Evolutionary conservation across 1,140 invertebrate species (phyloP).

Genomic region (Drosophila sp.): DNA sequence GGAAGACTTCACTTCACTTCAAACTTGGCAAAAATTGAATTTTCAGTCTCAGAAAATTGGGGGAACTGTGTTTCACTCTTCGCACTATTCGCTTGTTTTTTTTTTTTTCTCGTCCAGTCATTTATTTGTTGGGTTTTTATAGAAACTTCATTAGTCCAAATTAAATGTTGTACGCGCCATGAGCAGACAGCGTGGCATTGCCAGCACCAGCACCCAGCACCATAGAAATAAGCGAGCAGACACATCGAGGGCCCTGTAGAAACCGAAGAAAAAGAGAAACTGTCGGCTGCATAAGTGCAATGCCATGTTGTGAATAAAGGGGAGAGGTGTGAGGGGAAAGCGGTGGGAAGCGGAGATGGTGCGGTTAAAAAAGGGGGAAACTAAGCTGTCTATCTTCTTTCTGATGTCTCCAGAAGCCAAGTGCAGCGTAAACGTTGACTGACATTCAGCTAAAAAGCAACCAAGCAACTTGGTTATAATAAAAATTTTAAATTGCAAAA

Average conservation of each 20-base stretch:
- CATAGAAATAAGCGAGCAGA: slow-evolving; percentile 8
- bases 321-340: background rate
- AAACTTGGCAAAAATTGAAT: slow-evolving; percentile 52
- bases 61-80: slow-evolving; percentile 19
- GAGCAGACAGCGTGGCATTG: slow-evolving; percentile 72
- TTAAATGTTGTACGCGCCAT: slow-evolving; percentile 70
- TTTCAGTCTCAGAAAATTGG: slow-evolving; percentile 12
- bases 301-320: slow-evolving; percentile 5
- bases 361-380: background rate
- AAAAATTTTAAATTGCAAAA: slow-evolving; percentile 11
- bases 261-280: slow-evolving; percentile 6
- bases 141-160: slow-evolving; percentile 76
- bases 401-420: slow-evolving; percentile 19
- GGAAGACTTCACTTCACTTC: slow-evolving; percentile 56
- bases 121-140: slow-evolving; percentile 47
- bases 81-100: slow-evolving; percentile 12
- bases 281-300: slow-evolving; percentile 20
- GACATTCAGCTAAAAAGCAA: slow-evolving; percentile 13
- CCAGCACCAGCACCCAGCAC: slow-evolving; percentile 13
- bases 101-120: slow-evolving; percentile 18
- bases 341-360: slow-evolving; percentile 1
- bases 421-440: slow-evolving; percentile 15
- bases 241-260: slow-evolving; percentile 12
- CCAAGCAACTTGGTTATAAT: slow-evolving; percentile 4
- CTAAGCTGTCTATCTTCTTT: slow-evolving; percentile 18